Conservation (phyloP, 2,113 vertebrate species). For the Nothocercus julius region DNA sequence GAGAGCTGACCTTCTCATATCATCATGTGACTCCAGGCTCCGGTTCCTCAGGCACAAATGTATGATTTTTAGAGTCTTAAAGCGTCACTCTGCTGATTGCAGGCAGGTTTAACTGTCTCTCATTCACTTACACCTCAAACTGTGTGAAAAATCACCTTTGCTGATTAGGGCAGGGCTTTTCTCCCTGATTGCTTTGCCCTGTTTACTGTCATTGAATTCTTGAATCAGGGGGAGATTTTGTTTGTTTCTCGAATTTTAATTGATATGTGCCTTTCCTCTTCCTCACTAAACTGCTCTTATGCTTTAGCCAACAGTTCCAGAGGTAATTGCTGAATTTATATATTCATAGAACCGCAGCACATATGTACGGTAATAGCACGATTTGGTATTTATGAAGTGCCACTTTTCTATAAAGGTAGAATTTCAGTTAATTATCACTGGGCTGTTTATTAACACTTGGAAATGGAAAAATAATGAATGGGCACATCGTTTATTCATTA, state of each 20-base stretch:
- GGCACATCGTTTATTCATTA: conserved; percentile 73
- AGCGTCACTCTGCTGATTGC: conserved; percentile 15
- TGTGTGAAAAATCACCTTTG: conserved; percentile 64
- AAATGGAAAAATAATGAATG: conserved; percentile 80
- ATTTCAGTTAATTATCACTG: conserved; percentile 78
- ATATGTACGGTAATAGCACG: conserved; percentile 75
- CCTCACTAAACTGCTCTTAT: conserved; percentile 51
- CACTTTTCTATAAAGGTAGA: conserved; percentile 80
- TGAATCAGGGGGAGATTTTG: conserved; percentile 58
- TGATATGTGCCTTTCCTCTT: conserved; percentile 65
- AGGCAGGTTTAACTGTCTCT: conserved; percentile 37
- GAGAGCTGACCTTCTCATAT: conserved; percentile 53
- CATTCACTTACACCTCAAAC: conserved; percentile 37
- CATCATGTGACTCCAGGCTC: background rate
- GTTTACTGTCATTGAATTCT: conserved; percentile 71
- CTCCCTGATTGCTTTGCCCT: conserved; percentile 64
- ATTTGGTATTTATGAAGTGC: conserved; percentile 81
- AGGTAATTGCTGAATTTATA: conserved; percentile 76
- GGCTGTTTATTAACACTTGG: conserved; percentile 79
- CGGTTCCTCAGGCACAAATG: background rate
- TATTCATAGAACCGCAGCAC: conserved; percentile 75
- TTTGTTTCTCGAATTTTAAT: conserved; percentile 68
- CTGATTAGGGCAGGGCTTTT: conserved; percentile 54
- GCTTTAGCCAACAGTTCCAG: conserved; percentile 70
- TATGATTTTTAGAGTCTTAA: conserved; percentile 10